Evolutionary conservation across 2,888 invertebrate genomes (phyloP), one percentile per base, ranked within the genome.

Genomic region (Athrips mouffetella): DNA sequence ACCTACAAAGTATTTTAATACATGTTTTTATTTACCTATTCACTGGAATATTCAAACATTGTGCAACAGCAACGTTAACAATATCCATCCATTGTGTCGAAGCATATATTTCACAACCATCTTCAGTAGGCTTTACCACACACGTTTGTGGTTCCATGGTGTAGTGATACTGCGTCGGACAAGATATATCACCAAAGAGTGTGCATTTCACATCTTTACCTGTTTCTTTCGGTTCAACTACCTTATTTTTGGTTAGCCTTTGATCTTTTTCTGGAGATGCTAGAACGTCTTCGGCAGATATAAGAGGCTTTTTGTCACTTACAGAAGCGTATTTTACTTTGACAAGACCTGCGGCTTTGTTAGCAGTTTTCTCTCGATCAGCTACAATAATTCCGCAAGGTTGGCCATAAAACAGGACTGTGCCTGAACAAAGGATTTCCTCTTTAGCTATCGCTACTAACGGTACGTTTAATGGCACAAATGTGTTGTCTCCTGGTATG

Each of bases 321-420:
- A 46, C 30, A 23, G 80, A 66, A 0, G 68, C 61, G 54, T 90
- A 91, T 3, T 69, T 73, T 2, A 91, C 70, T 66, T 84, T 79
- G 0, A 92, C 90, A 25, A 56, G 44, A 39, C 82, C 76, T 0
- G 90, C 90, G 0, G 92, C 92, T 41, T 76, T 70, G 42, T 89
- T 82, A 0, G 93, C 93, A 10, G 89, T 60, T 1, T 79, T 72
- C 42, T 89, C 86, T 23, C 83, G 86, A 29, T 82, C 88, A 2
- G 94, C 94, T 0, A 92, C 89, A 6, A 94, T 84, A n/a, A 94
- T 70, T 0, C 93, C 94, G 6, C 93, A 71, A 0, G 93, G 90
- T 67, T 94, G 94, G 0, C 92, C 90, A 48, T 91, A 89, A 65
- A 87, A 93, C 41, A 76, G 58, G 0, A 92, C 53, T 49, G 77